Evolutionary conservation across 2,113 vertebrate genomes (phyloP), one percentile per base, ranked within the genome.

Genomic region (Neotragus pygmaeus): DNA sequence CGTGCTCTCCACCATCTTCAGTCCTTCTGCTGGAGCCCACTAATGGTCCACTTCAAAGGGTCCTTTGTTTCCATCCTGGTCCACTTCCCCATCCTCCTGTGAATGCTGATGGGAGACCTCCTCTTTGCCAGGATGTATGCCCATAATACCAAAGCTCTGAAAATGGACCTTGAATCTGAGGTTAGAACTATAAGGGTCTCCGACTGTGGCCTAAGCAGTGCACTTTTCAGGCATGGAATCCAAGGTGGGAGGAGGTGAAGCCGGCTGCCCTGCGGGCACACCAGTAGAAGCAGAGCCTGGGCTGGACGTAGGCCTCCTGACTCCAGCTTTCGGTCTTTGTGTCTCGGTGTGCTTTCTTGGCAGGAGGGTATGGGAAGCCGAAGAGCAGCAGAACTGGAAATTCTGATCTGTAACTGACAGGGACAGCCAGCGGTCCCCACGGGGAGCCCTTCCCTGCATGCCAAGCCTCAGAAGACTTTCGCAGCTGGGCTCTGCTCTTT

Each of bases 381-480:
- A 88, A 80, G 92, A 62, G 89, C 19, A 51, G 78, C 93, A 78
- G 88, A 53, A 82, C 91, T 98, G 97, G 98, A 97, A 98, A 97
- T 78, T 97, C 83, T 97, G 97, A 98, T 97, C 62, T 33, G 73
- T 57, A 86, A 51, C 82, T 57, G 77, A 83, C 57, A 53, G 84
- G 97, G 96, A 97, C 85, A 91, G 94, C 90, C 95, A 95, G 92
- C 43, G 1, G 95, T 92, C 94, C 96, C 96, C 85, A n/a, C 58
- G 51, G 88, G 58, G 82, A 94, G 90, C 33, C 53, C 77, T 57
- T 62, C 88, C 95, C 80, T 80, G 27, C 30, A 88, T 87, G 97
- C 97, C 98, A 97, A 95, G 75, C 97, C 96, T 97, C 97, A 96
- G 95, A 97, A 91, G 82, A 77, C 64, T 82, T 93, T 96, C 96